Conservation (phyloP, 2,888 invertebrate genomes). For the Drosophila stalkeri region DNA sequence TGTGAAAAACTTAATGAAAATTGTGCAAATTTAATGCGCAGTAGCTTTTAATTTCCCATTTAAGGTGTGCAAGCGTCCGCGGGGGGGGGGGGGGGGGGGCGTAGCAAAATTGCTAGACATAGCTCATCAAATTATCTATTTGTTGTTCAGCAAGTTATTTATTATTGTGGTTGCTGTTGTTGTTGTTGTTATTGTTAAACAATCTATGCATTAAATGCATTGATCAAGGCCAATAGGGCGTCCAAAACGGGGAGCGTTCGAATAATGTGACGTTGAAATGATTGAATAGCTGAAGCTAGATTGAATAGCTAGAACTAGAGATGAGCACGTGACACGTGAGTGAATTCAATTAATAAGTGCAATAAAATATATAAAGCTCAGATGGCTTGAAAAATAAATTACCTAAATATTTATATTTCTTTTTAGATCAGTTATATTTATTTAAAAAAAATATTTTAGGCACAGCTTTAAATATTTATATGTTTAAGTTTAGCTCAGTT, state of each 20-base stretch:
- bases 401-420: too few species aligned
- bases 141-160: slow-evolving; percentile 29
- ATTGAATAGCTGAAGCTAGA: slow-evolving; percentile 2
- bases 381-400: background rate
- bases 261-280: slow-evolving; percentile 3
- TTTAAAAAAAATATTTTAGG: too few species aligned
- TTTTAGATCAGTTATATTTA: too few species aligned
- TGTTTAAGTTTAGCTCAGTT: too few species aligned
- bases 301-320: slow-evolving; percentile 11
- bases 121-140: slow-evolving; percentile 30
- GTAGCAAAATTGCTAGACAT: background rate
- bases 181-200: slow-evolving; percentile 9
- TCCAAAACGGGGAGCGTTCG: slow-evolving; percentile 26
- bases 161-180: background rate
- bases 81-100: background rate
- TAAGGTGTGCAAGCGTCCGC: slow-evolving; percentile 52
- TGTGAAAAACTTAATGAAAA: slow-evolving; percentile 39
- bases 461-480: too few species aligned
- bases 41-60: slow-evolving; percentile 72
- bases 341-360: background rate
- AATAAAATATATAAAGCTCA: background rate
- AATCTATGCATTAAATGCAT: slow-evolving; percentile 40
- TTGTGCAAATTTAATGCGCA: slow-evolving; percentile 66
- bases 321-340: slow-evolving; percentile 35
- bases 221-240: slow-evolving; percentile 42